These are phyloP conservation scores for Avahi laniger DNA, from an alignment of 2,797 vertebrate genomes.

Conservation along the genomic window DNA sequence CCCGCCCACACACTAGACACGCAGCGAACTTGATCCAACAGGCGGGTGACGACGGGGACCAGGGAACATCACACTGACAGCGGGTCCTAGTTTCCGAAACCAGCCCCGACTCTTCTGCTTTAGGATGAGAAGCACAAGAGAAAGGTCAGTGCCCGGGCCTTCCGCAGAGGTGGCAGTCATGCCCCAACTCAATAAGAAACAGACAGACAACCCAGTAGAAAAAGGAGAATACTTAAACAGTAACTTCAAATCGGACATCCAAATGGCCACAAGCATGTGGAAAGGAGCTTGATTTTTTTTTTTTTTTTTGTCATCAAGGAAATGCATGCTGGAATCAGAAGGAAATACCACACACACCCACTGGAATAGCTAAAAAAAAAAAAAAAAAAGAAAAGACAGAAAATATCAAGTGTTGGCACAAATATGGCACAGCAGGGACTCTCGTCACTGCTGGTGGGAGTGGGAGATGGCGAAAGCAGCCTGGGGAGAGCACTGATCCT, in stretches of 20 bases:
- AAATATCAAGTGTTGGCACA: neutral
- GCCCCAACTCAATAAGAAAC: neutral
- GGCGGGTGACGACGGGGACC: neutral
- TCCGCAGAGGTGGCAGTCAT: neutral
- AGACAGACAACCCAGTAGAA: neutral
- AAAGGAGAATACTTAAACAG: neutral
- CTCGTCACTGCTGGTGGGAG: neutral
- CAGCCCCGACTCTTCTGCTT: neutral
- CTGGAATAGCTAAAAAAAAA: neutral
- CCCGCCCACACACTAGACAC: neutral
- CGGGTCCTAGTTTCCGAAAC: neutral
- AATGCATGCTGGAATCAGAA: neutral
- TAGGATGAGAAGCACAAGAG: neutral
- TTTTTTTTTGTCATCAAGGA: neutral
- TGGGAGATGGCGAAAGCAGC: no score
- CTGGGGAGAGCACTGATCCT: no score
- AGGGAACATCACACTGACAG: neutral
- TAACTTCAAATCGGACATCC: neutral
- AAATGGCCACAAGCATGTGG: no score
- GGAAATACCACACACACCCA: no score
- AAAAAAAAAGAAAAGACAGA: neutral
- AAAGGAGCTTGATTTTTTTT: neutral
- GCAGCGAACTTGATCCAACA: neutral
- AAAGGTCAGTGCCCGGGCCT: neutral
- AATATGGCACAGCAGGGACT: neutral